phyloP scores from a whole-genome alignment of 2,797 vertebrate species.

The Fistularia tabacaria region DNA sequence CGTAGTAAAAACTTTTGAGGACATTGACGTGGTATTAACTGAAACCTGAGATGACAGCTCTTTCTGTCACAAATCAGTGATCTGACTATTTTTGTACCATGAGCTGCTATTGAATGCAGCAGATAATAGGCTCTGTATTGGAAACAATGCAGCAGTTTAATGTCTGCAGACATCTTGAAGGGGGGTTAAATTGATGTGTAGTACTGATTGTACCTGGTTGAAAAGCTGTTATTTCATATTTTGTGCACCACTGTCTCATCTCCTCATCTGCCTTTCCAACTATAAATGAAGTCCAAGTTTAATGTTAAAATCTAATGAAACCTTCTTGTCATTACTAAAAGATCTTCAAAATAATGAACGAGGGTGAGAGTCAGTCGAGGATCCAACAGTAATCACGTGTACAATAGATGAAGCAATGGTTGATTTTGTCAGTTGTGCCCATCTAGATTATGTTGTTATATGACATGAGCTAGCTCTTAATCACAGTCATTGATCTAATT shows the following conservation, averaged over 20 bases:
- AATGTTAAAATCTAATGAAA: too few species aligned
- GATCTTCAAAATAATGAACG: too few species aligned
- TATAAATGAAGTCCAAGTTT: too few species aligned
- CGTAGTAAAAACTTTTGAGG: conserved; percentile 53
- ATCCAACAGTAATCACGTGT: too few species aligned
- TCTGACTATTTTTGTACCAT: conserved; percentile 37
- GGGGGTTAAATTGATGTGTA: conserved; percentile 46
- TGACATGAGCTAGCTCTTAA: too few species aligned
- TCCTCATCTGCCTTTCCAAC: neutral
- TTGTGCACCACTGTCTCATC: neutral
- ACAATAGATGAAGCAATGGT: too few species aligned
- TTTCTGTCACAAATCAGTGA: conserved; percentile 41
- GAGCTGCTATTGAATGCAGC: conserved; percentile 52
- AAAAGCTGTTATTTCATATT: conserved; percentile 44
- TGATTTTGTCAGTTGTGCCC: too few species aligned
- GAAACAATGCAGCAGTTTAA: conserved; percentile 47
- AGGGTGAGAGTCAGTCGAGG: too few species aligned
- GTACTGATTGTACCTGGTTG: conserved; percentile 37
- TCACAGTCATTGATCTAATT: too few species aligned
- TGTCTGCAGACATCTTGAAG: conserved; percentile 23
- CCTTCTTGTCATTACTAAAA: neutral
- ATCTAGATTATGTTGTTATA: too few species aligned
- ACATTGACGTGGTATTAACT: conserved; percentile 41
- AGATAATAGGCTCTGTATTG: conserved; percentile 57
- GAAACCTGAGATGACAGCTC: conserved; percentile 48